phyloP scores from a whole-genome alignment of 1,140 invertebrate genomes.

The Drosophila bipectinata region DNA sequence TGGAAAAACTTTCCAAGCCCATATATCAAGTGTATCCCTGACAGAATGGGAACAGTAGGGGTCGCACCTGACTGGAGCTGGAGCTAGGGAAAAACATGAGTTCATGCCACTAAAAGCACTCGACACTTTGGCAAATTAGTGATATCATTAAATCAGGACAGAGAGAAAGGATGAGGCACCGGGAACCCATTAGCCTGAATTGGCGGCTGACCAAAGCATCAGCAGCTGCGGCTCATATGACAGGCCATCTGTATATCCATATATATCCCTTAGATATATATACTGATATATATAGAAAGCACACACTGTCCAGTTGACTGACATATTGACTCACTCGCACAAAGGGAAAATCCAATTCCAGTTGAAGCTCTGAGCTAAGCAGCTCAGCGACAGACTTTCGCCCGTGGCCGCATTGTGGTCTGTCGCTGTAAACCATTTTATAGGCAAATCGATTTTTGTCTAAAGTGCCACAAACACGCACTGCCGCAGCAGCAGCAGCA shows the following conservation, averaged over 20 bases:
- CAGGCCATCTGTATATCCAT: constrained; percentile 3
- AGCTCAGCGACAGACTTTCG: constrained; percentile 23
- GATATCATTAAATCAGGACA: constrained; percentile 34
- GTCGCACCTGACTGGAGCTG: constrained; percentile 9
- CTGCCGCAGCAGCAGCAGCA: constrained; percentile 33
- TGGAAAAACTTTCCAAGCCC: constrained; percentile 3
- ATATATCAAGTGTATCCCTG: constrained; percentile 12
- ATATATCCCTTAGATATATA: background rate
- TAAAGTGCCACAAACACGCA: constrained; percentile 81
- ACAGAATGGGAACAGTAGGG: background rate
- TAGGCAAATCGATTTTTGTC: constrained; percentile 83
- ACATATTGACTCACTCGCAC: constrained; percentile 61
- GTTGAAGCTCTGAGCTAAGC: constrained; percentile 26
- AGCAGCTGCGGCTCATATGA: constrained; percentile 44
- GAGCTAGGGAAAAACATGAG: constrained; percentile 3
- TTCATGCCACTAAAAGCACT: constrained; percentile 33
- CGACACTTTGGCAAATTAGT: constrained; percentile 47
- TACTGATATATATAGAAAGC: background rate
- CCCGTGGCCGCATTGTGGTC: constrained; percentile 48
- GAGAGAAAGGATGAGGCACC: constrained; percentile 7
- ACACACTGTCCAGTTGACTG: constrained; percentile 32
- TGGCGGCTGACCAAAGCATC: constrained; percentile 52
- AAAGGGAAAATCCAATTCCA: constrained; percentile 39
- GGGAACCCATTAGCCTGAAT: constrained; percentile 61
- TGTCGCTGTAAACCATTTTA: constrained; percentile 76